Evolutionary conservation across 2,888 invertebrate genomes (phyloP), one percentile per base, ranked within the genome.

Genomic region (Caenorhabditis sp.): DNA sequence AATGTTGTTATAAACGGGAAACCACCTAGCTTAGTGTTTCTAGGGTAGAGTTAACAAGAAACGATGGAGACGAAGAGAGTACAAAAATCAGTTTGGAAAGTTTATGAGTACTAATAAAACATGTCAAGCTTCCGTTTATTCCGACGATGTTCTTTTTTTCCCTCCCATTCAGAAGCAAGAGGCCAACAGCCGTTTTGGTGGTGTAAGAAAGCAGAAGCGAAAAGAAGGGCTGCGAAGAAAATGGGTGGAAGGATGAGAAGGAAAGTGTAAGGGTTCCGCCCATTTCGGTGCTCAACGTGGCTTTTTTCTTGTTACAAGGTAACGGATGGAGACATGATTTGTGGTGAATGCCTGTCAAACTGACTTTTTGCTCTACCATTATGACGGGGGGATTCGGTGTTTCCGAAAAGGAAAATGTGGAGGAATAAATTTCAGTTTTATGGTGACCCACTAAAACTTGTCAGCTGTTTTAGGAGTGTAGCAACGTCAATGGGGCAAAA

Each of bases 241-340:
- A 35, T 44, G 63, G 56, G 66, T 49, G 58, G 58, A 35, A 44
- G 49, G 58, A 44, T 64, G 61, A 51, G 63, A 63, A 58, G 70
- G 44, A 59, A 44, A 56, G 72, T 72, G 70, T n/a, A 61, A 49
- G 41, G 49, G 16, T 24, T 26, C 38, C 59, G 47, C 66, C 58
- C 59, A 49, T 66, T 54, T 74, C 35, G n/a, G n/a, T 16, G 28
- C 26, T 31, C 63, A 28, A 76, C 69, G 76, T 76, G 76, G 76
- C 68, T 68, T 31, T 63, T 63, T 44, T 63, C 28, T 16, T 44
- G 26, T 44, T 38, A 14, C 8, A 24, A 22, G 22, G 4, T 22
- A 19, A 26, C 63, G 28, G 24, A 51, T 19, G 22, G 22, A 51
- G 24, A 64, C 12, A 54, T 38, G 68, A 51, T 54, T 68, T 54